Conservation (phyloP, 2,888 invertebrate species). For the Brachynemurus nebulosus region DNA sequence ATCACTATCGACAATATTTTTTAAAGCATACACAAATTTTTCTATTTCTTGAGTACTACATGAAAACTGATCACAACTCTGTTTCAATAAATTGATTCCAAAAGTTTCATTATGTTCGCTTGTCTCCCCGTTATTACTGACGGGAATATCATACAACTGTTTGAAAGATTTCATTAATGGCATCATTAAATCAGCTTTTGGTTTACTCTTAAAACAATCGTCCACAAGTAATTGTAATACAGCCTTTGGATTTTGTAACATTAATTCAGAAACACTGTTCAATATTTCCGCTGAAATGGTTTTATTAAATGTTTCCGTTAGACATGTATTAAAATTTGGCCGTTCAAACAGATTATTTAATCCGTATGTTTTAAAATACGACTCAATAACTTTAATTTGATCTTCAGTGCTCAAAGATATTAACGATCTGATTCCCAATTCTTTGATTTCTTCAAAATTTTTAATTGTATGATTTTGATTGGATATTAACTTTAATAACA, state of each 20-base stretch:
- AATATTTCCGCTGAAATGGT: not conserved
- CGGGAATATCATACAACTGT: not conserved
- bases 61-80: not conserved
- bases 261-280: not conserved
- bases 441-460: not conserved
- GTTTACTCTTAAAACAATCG: not conserved
- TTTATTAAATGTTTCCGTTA: constrained; percentile 5
- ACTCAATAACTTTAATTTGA: not conserved
- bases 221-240: not conserved
- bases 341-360: not conserved
- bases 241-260: constrained; percentile 5
- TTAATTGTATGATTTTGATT: not conserved
- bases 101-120: not conserved
- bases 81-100: not conserved
- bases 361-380: not conserved
- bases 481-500: not conserved
- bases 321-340: not conserved
- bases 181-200: not conserved
- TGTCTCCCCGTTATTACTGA: too few species aligned
- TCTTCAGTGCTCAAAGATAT: not conserved
- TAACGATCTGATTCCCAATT: not conserved
- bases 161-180: not conserved
- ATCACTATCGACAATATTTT: not conserved
- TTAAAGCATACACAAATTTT: not conserved
- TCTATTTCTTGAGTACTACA: not conserved